Evolutionary conservation across 2,888 invertebrate genomes (phyloP).

Genomic region (Agriopis marginaria): DNA sequence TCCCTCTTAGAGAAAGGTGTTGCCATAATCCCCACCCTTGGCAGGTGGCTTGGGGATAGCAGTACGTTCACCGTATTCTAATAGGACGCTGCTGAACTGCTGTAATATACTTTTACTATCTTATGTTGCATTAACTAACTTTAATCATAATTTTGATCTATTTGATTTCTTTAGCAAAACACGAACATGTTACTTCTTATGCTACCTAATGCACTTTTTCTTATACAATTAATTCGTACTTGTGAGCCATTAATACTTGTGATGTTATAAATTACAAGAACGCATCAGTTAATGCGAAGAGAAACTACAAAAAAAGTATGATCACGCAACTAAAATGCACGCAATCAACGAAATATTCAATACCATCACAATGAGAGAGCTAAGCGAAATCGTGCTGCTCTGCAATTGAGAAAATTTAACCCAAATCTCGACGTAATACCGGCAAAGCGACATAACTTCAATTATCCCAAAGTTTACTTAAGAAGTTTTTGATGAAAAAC

Average conservation of each 20-base stretch:
- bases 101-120: too few relatives aligned
- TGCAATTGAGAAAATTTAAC: slow-evolving; percentile 45
- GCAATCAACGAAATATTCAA: slow-evolving; percentile 61
- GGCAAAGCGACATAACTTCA: slow-evolving; percentile 5
- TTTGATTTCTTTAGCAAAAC: background rate
- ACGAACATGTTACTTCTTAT: background rate
- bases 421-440: slow-evolving; percentile 40
- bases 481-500: slow-evolving; percentile 38
- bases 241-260: background rate
- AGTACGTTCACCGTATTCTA: too few relatives aligned
- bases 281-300: slow-evolving; percentile 48
- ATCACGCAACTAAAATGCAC: slow-evolving; percentile 61
- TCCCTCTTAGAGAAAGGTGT: too few relatives aligned
- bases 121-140: background rate
- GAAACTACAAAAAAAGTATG: slow-evolving; percentile 51
- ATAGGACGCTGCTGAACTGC: too few relatives aligned
- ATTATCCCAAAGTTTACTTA: slow-evolving; percentile 9
- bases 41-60: too few relatives aligned
- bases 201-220: slow-evolving; percentile 1
- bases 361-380: slow-evolving; percentile 63
- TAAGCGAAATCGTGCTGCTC: slow-evolving; percentile 68
- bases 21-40: too few relatives aligned
- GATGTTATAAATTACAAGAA: slow-evolving; percentile 35
- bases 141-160: background rate
- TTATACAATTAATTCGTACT: slow-evolving; percentile 8